Base-by-base conservation (phyloP, 2,888 invertebrate species). In the Platycnemis pennipes region DNA sequence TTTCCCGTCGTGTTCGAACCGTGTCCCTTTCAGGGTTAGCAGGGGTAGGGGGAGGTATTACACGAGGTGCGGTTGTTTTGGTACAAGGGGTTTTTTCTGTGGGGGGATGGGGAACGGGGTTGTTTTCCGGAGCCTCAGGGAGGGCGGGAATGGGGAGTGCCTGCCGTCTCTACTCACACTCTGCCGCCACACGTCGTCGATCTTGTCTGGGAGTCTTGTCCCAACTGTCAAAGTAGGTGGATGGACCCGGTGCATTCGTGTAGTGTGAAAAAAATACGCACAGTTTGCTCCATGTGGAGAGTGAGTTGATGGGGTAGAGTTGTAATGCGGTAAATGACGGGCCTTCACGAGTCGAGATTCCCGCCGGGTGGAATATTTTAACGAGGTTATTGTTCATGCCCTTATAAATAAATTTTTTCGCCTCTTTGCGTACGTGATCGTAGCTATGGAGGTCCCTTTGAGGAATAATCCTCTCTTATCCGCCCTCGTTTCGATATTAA, bases 11-110 rank as follows among this genome's bases (percentile, higher is more conserved):
- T 87, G 87, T 56, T 89, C 56, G 89, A 91, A 63, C 44, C 44
- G 26, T 37, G 91, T 91, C 37, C 63, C 69, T 91, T 69, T 56
- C 42, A 49, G 88, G 31, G 88, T 88, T 88, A 88, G 26, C 42
- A 44, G 91, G 63, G 91, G 91, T 63, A 13, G 77, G 77, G 37
- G 77, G 37, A 37, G 63, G 26, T 26, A n/a, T 91, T 63, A 91
- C 56, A 91, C 44, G 91, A 91, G 91, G 91, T 63, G 91, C 37
- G 77, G 77, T 77, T 77, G 37, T 77, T 77, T 77, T 77, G 77
- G 77, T 77, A 77, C 77, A 37, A 37, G 77, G 77, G 77, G 31
- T 37, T 77, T 37, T 37, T 37, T 31, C 77, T 16, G 31, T 31
- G 26, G 31, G 77, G 37, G 26, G 19, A 26, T 19, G 69, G 31